These are phyloP conservation scores for Notoglanidium macrostoma DNA, from an alignment of 2,797 vertebrate species.

Conservation along the genomic window DNA sequence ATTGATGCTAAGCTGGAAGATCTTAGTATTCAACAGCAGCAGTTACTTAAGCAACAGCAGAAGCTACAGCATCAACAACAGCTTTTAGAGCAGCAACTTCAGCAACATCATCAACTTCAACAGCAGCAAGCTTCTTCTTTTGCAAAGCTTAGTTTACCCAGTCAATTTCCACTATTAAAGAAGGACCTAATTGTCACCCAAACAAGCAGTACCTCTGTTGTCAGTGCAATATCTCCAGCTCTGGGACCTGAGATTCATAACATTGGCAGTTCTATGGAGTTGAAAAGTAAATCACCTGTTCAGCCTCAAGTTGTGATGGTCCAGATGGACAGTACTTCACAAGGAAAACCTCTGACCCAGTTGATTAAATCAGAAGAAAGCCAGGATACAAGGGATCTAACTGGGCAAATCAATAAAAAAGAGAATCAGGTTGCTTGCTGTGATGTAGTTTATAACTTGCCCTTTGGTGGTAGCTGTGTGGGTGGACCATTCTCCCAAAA, in stretches of 20 bases:
- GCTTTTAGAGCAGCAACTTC: constrained; percentile 74
- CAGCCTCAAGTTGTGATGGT: constrained; percentile 90
- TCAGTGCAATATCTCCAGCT: constrained; percentile 72
- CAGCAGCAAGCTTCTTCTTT: constrained; percentile 80
- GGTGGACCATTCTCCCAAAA: constrained; percentile 81
- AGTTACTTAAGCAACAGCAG: constrained; percentile 77
- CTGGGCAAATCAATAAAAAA: constrained; percentile 81
- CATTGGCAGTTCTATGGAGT: constrained; percentile 76
- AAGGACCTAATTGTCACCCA: constrained; percentile 88
- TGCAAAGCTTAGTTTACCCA: constrained; percentile 80
- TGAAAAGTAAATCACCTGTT: constrained; percentile 79
- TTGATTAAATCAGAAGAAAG: constrained; percentile 85
- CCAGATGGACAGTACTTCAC: constrained; percentile 82
- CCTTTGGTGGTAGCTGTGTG: constrained; percentile 88
- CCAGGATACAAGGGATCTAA: constrained; percentile 85
- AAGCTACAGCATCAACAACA: constrained; percentile 76
- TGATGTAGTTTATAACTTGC: constrained; percentile 94
- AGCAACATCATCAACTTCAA: constrained; percentile 79
- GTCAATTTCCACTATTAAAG: constrained; percentile 82
- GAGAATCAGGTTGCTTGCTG: constrained; percentile 94
- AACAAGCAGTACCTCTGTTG: constrained; percentile 72
- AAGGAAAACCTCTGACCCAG: constrained; percentile 82
- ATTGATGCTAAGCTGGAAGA: constrained; percentile 86
- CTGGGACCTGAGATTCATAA: constrained; percentile 76
- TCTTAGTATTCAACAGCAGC: constrained; percentile 75